Percentiles rank a stretch among this genome's conserved stretches.
Conservation (phyloP, 2,113 vertebrate species). For the Rhinoderma darwinii region DNA sequence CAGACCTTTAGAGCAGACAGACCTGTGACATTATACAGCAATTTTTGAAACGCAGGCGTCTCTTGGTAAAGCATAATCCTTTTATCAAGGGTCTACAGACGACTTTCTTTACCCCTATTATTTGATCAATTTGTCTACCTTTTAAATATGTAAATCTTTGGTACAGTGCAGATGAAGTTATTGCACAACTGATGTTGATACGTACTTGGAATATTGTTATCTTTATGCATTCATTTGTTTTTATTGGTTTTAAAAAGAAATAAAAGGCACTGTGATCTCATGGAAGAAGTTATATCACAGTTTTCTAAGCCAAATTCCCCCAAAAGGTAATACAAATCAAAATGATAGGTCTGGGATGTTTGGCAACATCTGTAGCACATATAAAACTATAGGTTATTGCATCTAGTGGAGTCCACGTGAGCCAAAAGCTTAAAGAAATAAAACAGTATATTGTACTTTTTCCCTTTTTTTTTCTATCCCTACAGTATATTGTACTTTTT, state of each 20-base stretch:
- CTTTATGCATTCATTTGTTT: not conserved
- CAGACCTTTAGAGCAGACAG: not conserved
- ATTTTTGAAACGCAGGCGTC: not conserved
- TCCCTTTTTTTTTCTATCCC: no score
- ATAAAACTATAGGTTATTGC: not conserved
- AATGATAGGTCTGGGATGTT: not conserved
- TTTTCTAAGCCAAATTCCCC: not conserved
- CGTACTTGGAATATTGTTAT: not conserved
- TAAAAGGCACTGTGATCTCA: not conserved
- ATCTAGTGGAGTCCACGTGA: not conserved
- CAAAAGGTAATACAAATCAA: not conserved
- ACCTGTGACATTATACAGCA: not conserved
- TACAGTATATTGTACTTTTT: no score
- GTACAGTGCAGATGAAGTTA: not conserved
- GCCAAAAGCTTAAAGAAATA: not conserved
- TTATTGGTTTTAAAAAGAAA: not conserved
- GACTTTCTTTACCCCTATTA: not conserved
- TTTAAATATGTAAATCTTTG: not conserved
- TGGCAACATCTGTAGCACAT: conserved; percentile 7
- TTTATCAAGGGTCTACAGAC: not conserved
- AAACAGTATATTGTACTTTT: not conserved
- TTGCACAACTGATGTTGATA: not conserved
- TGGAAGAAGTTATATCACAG: not conserved
- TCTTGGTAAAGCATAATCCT: not conserved
- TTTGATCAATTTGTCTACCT: not conserved